Conservation (phyloP, 37 sponge, comb jelly and placozoan species). For the Aplysina aerophoba region DNA sequence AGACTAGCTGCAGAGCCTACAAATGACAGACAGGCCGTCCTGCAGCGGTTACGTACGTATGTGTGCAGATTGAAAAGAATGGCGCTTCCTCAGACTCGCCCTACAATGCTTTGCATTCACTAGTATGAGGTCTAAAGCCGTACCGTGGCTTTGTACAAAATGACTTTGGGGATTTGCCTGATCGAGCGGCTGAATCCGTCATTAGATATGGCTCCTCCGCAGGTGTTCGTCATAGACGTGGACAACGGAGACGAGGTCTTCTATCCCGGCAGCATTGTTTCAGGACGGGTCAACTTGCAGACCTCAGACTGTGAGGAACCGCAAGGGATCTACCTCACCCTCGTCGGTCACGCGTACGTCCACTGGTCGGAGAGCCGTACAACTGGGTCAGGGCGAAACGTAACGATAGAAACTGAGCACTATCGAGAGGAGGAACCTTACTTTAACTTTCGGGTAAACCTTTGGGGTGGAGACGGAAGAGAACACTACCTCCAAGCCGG, state of each 20-base stretch:
- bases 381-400: slow-evolving; percentile 35
- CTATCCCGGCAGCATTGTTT: slow-evolving; percentile 22
- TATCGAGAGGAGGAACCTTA: slow-evolving; percentile 35
- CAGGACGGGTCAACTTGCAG: slow-evolving; percentile 47
- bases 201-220: slow-evolving; percentile 24
- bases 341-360: slow-evolving; percentile 54
- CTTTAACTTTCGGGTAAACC: slow-evolving; percentile 19
- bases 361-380: slow-evolving; percentile 70
- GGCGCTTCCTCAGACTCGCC: too few species aligned
- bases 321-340: slow-evolving; percentile 36
- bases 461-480: slow-evolving; percentile 21
- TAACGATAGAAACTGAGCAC: slow-evolving; percentile 40
- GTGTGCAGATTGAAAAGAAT: too few species aligned
- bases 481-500: slow-evolving; percentile 31
- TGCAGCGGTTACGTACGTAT: too few species aligned
- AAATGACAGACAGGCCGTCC: too few species aligned
- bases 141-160: too few species aligned
- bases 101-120: too few species aligned
- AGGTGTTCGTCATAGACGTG: slow-evolving; percentile 1
- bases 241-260: slow-evolving; percentile 17
- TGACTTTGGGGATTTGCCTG: too few species aligned
- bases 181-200: too few species aligned
- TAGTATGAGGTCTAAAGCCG: too few species aligned
- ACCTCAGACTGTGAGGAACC: slow-evolving; percentile 8
- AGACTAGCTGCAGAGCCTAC: too few species aligned